Evolutionary conservation across 2,888 invertebrate genomes (phyloP).

Genomic region (Pristionchus arcanus): DNA sequence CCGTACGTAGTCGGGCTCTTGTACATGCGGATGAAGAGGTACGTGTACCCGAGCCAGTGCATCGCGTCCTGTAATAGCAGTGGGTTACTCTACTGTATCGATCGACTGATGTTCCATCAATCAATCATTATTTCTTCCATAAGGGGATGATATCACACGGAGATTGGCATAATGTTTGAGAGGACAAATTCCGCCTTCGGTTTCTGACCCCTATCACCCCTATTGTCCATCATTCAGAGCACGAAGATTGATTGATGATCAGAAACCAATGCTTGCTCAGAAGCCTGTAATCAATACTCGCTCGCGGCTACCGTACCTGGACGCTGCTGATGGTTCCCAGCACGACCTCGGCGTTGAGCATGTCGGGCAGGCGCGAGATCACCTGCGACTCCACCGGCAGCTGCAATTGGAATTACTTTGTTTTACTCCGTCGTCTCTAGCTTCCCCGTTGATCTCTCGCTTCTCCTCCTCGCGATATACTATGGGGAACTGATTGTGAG

Average conservation of each 20-base stretch:
- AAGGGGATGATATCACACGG: too few relatives aligned
- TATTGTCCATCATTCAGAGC: too few relatives aligned
- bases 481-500: too few relatives aligned
- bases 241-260: too few relatives aligned
- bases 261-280: too few relatives aligned
- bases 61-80: constrained; percentile 85
- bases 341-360: constrained; percentile 92
- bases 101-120: too few relatives aligned
- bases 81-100: background rate
- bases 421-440: background rate
- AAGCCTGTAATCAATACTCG: background rate
- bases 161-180: too few relatives aligned
- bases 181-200: too few relatives aligned
- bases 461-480: too few relatives aligned
- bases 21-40: constrained; percentile 95
- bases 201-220: too few relatives aligned
- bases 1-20: constrained; percentile 93
- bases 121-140: too few relatives aligned
- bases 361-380: constrained; percentile 93
- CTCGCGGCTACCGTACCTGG: constrained; percentile 2
- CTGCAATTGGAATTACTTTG: constrained; percentile 65
- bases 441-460: too few relatives aligned
- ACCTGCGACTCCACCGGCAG: constrained; percentile 98
- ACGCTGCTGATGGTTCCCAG: constrained; percentile 55
- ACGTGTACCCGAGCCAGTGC: constrained; percentile 96